These are phyloP conservation scores for Acanthopagrus latus DNA, from an alignment of 2,797 vertebrate species.

Conservation along the genomic window DNA sequence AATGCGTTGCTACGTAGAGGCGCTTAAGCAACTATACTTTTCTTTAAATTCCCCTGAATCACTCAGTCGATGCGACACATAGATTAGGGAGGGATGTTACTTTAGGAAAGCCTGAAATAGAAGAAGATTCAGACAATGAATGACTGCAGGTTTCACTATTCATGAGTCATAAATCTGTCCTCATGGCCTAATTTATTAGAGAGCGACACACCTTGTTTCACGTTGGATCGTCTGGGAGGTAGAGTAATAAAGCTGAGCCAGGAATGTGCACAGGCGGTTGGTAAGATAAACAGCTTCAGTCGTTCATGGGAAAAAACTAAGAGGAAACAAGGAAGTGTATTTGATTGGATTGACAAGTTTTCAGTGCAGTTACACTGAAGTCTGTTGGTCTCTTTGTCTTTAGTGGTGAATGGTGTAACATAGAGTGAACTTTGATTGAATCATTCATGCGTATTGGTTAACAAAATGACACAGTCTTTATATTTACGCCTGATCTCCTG, in stretches of 20 bases:
- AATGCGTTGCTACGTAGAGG: neutral
- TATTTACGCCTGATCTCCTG: neutral
- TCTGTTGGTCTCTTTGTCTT: too few relatives aligned
- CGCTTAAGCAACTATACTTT: neutral
- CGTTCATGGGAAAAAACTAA: neutral
- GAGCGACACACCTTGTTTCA: conserved; percentile 47
- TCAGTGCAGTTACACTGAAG: neutral
- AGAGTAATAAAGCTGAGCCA: neutral
- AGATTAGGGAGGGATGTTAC: conserved; percentile 39
- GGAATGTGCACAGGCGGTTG: neutral
- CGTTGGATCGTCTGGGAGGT: neutral
- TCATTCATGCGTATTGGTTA: neutral
- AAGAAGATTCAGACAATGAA: conserved; percentile 11
- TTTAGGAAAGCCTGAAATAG: conserved; percentile 43
- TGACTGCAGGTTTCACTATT: conserved; percentile 21
- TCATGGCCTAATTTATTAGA: conserved; percentile 5
- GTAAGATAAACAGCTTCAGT: neutral
- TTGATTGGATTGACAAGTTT: too few relatives aligned
- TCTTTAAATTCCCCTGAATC: conserved; percentile 28
- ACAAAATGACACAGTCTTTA: conserved; percentile 2
- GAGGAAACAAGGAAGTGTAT: neutral
- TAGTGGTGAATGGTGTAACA: neutral
- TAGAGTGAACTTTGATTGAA: neutral
- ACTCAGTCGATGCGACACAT: neutral
- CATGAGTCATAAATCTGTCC: conserved; percentile 42